Conservation (phyloP, 2,113 vertebrate species). For the Ceyx cyanopectus region DNA sequence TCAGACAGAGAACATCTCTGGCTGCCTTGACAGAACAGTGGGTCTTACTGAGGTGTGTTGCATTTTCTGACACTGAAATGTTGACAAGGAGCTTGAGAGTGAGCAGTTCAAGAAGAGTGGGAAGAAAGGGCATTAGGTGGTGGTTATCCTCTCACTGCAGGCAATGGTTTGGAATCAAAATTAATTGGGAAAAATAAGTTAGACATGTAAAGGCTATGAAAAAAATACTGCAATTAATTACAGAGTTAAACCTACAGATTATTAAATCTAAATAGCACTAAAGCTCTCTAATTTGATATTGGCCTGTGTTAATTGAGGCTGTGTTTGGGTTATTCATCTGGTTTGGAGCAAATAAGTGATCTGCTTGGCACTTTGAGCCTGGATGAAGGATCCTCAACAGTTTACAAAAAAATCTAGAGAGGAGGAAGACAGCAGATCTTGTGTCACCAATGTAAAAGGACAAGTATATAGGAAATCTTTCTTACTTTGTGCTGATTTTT, state of each 20-base stretch:
- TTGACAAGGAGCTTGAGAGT: background rate
- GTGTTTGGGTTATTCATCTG: background rate
- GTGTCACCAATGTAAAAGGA: background rate
- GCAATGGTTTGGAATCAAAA: background rate
- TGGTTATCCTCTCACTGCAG: background rate
- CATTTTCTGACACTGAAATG: background rate
- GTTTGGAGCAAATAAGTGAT: background rate
- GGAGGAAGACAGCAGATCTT: background rate
- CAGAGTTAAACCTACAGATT: background rate
- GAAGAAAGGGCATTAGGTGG: background rate
- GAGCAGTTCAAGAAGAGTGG: background rate
- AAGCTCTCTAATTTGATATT: background rate
- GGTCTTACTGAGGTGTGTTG: slow-evolving; percentile 86
- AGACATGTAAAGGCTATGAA: background rate
- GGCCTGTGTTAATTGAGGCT: background rate
- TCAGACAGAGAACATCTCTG: slow-evolving; percentile 85
- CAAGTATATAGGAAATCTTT: background rate
- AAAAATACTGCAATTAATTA: background rate
- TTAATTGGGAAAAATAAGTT: background rate
- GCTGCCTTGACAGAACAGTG: slow-evolving; percentile 86
- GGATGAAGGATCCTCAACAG: background rate
- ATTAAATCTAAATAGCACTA: background rate
- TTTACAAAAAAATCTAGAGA: background rate
- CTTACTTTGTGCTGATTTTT: background rate
- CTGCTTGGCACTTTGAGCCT: background rate